These are phyloP conservation scores for Exaiptasia diaphana DNA, from an alignment of 64 coral and sea anemone species.

Conservation along the genomic window DNA sequence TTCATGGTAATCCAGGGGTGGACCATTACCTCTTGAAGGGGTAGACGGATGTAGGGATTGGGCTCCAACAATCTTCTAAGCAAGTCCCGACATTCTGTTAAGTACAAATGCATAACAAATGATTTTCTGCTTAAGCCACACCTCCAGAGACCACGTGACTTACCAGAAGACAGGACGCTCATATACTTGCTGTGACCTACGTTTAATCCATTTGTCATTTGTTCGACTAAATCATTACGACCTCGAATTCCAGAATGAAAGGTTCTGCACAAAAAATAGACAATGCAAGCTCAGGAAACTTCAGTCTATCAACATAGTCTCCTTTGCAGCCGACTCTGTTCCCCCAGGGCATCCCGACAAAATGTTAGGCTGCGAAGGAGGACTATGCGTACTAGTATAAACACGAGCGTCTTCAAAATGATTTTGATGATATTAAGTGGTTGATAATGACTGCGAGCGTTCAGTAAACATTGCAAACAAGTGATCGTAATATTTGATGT, in stretches of 20 bases:
- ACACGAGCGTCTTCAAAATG: no score
- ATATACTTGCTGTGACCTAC: conserved; percentile 59
- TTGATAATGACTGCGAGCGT: no score
- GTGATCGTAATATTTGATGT: no score
- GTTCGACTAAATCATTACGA: conserved; percentile 69
- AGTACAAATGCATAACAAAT: not conserved
- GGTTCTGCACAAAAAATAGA: conserved; percentile 43
- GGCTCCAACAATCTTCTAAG: conserved; percentile 66
- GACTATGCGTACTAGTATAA: not conserved
- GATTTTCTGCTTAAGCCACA: not conserved
- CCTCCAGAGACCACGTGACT: not conserved
- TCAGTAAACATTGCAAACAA: no score
- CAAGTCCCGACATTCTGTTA: conserved; percentile 75
- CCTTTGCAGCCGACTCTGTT: not conserved
- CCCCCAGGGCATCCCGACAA: not conserved
- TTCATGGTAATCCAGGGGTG: conserved; percentile 83
- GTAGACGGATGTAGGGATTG: conserved; percentile 50
- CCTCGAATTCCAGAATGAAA: conserved; percentile 57
- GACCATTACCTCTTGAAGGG: conserved; percentile 55
- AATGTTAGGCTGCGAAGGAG: not conserved
- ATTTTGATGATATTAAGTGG: no score
- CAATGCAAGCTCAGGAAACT: not conserved
- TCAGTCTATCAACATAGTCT: not conserved
- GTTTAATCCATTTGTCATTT: conserved; percentile 65
- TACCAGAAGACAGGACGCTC: conserved; percentile 53